phyloP scores from a whole-genome alignment of 2,888 invertebrate species.

The Atherix ibis region DNA sequence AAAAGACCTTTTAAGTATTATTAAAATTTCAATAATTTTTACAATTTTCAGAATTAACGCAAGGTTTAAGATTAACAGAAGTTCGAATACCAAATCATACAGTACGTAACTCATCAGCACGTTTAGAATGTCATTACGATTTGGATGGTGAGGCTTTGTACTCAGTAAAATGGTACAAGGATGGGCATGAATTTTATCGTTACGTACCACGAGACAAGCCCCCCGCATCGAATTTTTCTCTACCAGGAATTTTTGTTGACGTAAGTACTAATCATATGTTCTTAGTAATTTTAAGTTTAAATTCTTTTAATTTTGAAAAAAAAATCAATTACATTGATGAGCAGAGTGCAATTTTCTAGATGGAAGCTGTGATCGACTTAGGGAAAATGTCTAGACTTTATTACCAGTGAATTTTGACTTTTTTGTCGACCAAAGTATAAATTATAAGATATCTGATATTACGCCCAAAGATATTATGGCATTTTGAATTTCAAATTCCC shows the following conservation, averaged over 20 bases:
- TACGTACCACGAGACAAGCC: conserved; percentile 71
- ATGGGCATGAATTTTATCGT: conserved; percentile 77
- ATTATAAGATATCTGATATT: no score
- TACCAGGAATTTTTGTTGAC: conserved; percentile 71
- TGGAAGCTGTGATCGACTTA: no score
- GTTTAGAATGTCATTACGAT: conserved; percentile 68
- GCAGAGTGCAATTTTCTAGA: no score
- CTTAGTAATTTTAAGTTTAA: conserved; percentile 6
- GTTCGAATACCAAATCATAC: conserved; percentile 69
- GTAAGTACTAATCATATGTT: conserved; percentile 40
- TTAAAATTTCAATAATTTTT: no score
- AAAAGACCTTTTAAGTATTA: no score
- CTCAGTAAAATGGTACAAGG: conserved; percentile 87
- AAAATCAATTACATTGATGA: no score
- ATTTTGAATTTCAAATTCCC: no score
- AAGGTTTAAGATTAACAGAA: conserved; percentile 54
- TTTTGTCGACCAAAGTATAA: no score
- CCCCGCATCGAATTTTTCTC: conserved; percentile 58
- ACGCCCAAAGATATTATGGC: no score
- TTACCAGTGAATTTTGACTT: no score
- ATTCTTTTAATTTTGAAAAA: no score
- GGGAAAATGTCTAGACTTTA: no score
- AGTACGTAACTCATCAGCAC: conserved; percentile 57
- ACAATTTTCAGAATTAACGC: conserved; percentile 35
- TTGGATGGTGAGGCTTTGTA: conserved; percentile 68